Evolutionary conservation across 1,140 invertebrate species (phyloP), one percentile per base, ranked within the genome.

Genomic region (Hyphantria cunea): DNA sequence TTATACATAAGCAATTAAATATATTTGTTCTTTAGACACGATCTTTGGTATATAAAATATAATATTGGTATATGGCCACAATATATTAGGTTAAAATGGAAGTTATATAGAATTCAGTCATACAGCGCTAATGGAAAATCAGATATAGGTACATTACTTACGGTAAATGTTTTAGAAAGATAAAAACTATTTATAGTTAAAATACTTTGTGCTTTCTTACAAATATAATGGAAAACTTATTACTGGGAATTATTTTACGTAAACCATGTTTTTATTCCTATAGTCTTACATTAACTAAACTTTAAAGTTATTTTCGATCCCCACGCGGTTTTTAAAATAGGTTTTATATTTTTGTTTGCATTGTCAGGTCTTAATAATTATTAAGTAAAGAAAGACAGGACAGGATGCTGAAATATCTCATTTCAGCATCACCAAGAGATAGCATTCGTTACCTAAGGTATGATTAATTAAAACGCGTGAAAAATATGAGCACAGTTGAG

Each of bases 31-130:
- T 78, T 79, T 80, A 80, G 73, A 82, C 68, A 72, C 69, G 70
- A 78, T 82, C 80, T 82, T 82, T 82, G 80, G 80, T 80, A 80
- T 78, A 78, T 74, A 80, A 82, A 82, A 80, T 79, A 79, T 79
- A 79, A 72, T 75, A 76, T 70, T 74, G 77, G 71, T 80, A 70
- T 76, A 82, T 78, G 80, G 80, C 80, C 77, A 76, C 75, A 70
- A 54, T 68, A 68, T 53, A 65, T 68, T 76, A 75, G 31, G 54
- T 48, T 66, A 68, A 70, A 68, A 70, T 81, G 72, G 70, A 79
- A 81, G 74, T 72, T 71, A 61, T 45, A 60, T 54, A 71, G 49
- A 72, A 72, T 68, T 72, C 68, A 72, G 70, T 75, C 68, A 50
- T 68, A 63, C 58, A 66, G 59, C 48, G 42, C 60, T 51, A 60